Conservation (phyloP, 2,113 vertebrate species). For the Zapus hudsonius region DNA sequence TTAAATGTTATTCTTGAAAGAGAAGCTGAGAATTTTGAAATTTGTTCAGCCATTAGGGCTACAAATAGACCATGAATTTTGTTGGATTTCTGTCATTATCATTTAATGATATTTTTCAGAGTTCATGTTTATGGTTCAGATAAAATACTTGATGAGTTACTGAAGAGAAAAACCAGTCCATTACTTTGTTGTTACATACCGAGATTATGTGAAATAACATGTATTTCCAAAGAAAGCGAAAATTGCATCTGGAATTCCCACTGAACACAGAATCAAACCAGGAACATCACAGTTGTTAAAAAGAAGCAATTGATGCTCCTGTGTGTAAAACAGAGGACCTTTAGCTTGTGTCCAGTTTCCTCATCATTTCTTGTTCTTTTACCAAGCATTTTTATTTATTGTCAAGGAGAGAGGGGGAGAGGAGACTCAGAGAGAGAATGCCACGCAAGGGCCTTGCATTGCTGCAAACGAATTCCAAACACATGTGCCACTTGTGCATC, state of each 20-base stretch:
- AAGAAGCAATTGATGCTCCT: slow-evolving; percentile 49
- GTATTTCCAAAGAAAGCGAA: slow-evolving; percentile 23
- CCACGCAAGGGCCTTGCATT: no score
- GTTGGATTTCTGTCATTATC: slow-evolving; percentile 9
- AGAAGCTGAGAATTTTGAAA: slow-evolving; percentile 49
- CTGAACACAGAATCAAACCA: slow-evolving; percentile 15
- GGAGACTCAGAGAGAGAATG: no score
- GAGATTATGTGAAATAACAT: neutral
- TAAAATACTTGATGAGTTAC: slow-evolving; percentile 49
- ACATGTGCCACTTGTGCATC: no score
- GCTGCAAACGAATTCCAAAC: no score
- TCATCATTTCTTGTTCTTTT: no score
- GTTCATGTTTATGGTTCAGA: slow-evolving; percentile 26
- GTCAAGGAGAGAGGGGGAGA: no score
- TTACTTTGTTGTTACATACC: neutral
- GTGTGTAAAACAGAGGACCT: neutral
- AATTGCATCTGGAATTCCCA: neutral
- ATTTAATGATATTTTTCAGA: slow-evolving; percentile 22
- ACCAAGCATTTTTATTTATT: no score
- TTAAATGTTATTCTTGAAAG: slow-evolving; percentile 42
- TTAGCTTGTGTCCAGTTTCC: slow-evolving; percentile 51
- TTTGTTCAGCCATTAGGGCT: slow-evolving; percentile 34
- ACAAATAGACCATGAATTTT: neutral
- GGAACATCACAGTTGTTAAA: slow-evolving; percentile 15
- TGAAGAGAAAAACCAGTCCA: neutral